Evolutionary conservation across 37 sponge, comb jelly and placozoan genomes (phyloP), one percentile per base, ranked within the genome.

Genomic region (Halisarca cf. caerulea): DNA sequence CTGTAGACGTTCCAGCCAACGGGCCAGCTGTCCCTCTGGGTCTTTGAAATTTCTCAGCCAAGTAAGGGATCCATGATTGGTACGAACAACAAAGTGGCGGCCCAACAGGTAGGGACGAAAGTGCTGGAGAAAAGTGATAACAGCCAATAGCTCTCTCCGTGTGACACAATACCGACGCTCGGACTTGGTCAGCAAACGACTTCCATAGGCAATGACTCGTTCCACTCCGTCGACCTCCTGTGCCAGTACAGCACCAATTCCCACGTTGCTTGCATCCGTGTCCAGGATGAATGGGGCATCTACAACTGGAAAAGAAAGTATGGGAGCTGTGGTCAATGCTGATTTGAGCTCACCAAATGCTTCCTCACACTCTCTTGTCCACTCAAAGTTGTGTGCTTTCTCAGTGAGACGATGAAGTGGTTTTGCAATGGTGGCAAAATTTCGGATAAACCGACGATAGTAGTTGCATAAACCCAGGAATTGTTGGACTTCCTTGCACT

Each of bases 261-360:
- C 71, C 18, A 6, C 15, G 47, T 80, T 34, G 66, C 82, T 82
- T 47, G 88, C 88, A 74, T 87, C 88, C 11, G 88, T 87, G 64
- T 87, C 88, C 14, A 87, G 62, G 24, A 87, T 35, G 78, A 87
- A 87, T 20, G 59, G 59, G 23, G 58, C 37, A 42, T 44, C 0
- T 14, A 51, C 58, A 25, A 57, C 82, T 11, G 82, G 88, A 33
- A 77, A 87, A 3, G 59, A 58, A 15, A 87, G 41, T 3, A 74
- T 75, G 21, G 88, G 62, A 8, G 82, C 36, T 6, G 59, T 34
- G 14, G 54, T 30, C 5, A 81, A 59, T 35, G 7, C 15, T 0
- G 41, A 14, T 23, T 54, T 44, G 3, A 86, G 58, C 68, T 60
- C 39, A 18, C 25, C n/a, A 53, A 87, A 87, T 27, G 88, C 82